Base-by-base conservation (phyloP, 2,113 vertebrate species). In the Cairina moschata region DNA sequence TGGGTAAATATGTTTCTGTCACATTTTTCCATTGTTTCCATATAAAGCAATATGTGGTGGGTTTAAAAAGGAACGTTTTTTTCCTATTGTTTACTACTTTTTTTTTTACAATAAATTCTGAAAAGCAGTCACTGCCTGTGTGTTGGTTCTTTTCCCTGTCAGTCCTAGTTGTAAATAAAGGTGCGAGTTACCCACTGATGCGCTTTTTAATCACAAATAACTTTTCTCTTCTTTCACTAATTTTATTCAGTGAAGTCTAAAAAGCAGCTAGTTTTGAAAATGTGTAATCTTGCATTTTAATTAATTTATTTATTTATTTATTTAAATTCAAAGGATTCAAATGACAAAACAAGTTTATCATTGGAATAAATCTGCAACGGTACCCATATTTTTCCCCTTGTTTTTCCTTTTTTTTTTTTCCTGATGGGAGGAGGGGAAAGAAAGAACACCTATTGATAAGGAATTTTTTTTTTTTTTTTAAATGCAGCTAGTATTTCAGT, bases 101-200 rank as follows among this genome's bases (percentile, higher is more conserved):
- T 74, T 68, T 74, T 96, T 94, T 80, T 94, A 93, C 83, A 97
- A 97, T 97, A 97, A 97, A 97, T 75, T 79, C 34, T 88, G 56
- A 86, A 94, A 94, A 74, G 48, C 31, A 62, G 13, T 93, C 50
- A 32, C 62, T 95, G 81, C 60, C 81, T 86, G 23, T 71, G 8
- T 13, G 3, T 80, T 73, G 44, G 14, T 95, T 28, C 44, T 87
- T 95, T 69, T 50, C 58, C 62, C 22, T 50, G 2, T 82, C 1
- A 2, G 46, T 84, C 66, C 42, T 56, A 65, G 62, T 4, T 4
- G 42, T 62, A 86, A 63, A 29, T 68, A 86, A 75, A 0, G 0
- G 13, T 46, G 34, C 0, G 0, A 62, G 17, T 87, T 86, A 74
- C 69, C 59, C 23, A 17, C 69, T n/a, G 29, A 32, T 11, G 20